A percentile compares a stretch with the other conserved stretches of the same genome.
These are phyloP conservation scores for Geodia barretti DNA, from an alignment of 37 sponge, comb jelly and placozoan genomes.

Conservation along the genomic window DNA sequence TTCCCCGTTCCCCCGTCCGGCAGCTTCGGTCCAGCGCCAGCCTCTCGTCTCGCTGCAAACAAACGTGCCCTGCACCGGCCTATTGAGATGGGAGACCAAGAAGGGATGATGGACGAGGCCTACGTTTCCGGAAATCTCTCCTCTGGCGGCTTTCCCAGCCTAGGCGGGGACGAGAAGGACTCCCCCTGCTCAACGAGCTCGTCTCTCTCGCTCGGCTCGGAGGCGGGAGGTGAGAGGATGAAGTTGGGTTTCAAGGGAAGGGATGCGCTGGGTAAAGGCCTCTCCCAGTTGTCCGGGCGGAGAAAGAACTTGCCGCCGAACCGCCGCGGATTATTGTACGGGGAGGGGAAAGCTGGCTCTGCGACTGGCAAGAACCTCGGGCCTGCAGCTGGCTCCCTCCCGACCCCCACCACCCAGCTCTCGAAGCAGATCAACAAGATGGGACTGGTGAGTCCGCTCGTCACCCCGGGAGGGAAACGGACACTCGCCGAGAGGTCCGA, in stretches of 20 bases:
- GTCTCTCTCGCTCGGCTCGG: background rate
- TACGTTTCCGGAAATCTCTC: background rate
- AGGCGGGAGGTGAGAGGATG: background rate
- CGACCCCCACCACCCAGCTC: background rate
- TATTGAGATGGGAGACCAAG: background rate
- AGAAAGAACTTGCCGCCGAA: background rate
- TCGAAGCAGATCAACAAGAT: background rate
- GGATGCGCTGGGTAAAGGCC: background rate
- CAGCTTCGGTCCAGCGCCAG: background rate
- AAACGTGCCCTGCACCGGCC: too few species aligned
- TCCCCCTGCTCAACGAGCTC: background rate
- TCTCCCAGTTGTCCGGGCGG: background rate
- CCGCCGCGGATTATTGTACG: background rate
- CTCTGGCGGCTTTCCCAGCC: background rate
- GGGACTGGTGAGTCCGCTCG: background rate
- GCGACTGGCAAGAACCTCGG: background rate
- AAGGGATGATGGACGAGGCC: background rate
- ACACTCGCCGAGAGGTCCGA: background rate
- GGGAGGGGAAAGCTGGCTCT: too few species aligned
- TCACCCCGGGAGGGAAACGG: background rate
- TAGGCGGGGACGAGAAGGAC: background rate
- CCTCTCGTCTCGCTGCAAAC: too few species aligned
- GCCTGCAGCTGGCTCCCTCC: background rate
- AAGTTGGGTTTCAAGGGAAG: background rate
- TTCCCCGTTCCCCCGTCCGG: background rate